Percentiles rank a stretch among this genome's conserved stretches.
Evolutionary conservation across 1,140 invertebrate genomes (phyloP).

Genomic region (Phortica variegata): DNA sequence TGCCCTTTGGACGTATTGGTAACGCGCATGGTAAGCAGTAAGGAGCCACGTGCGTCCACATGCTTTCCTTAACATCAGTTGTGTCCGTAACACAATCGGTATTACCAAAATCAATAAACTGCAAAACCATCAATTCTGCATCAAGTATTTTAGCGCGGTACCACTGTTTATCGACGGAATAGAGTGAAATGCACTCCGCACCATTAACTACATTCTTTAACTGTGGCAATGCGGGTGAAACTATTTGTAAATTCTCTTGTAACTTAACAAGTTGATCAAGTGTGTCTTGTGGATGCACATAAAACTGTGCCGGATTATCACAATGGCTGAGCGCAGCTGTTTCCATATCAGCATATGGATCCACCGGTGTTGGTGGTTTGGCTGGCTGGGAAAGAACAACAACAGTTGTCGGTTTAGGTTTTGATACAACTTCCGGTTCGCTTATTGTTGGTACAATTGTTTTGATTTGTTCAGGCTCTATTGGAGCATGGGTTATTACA

Average conservation of each 20-base stretch:
- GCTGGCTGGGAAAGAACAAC: not conserved
- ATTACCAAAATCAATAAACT: constrained; percentile 83
- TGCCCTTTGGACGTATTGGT: constrained; percentile 64
- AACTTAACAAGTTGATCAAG: constrained; percentile 60
- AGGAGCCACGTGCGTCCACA: constrained; percentile 59
- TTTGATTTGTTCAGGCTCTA: too few species aligned
- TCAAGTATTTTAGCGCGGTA: constrained; percentile 80
- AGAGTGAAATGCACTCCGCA: constrained; percentile 71
- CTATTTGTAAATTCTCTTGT: constrained; percentile 64
- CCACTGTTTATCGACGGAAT: constrained; percentile 73
- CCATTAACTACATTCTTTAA: constrained; percentile 64
- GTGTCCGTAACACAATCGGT: constrained; percentile 68
- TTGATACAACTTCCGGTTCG: too few species aligned
- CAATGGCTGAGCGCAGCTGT: constrained; percentile 65
- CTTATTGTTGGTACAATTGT: too few species aligned
- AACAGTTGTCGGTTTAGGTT: too few species aligned
- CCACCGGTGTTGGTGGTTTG: constrained; percentile 14
- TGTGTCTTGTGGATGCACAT: constrained; percentile 63
- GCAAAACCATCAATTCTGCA: constrained; percentile 69
- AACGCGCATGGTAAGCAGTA: constrained; percentile 67
- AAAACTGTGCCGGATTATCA: constrained; percentile 68
- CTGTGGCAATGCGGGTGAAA: constrained; percentile 57
- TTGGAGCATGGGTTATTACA: too few species aligned
- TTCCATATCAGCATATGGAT: constrained; percentile 46
- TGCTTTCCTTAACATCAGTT: constrained; percentile 62